A percentile compares a stretch with the other conserved stretches of the same genome.
These are phyloP conservation scores for Galago senegalensis DNA, from an alignment of 2,797 vertebrate genomes.

Conservation along the genomic window DNA sequence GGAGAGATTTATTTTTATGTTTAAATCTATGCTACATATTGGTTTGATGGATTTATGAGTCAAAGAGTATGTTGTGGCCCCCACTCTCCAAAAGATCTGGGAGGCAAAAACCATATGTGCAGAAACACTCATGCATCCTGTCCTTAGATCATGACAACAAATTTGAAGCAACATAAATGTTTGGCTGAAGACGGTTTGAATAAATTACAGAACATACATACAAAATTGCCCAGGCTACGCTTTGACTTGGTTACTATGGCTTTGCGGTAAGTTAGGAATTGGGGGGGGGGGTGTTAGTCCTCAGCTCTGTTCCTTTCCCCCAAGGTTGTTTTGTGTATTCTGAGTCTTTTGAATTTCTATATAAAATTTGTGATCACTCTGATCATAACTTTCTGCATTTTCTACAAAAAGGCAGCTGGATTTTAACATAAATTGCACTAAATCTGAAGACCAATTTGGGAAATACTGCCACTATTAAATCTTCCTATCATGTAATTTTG, in stretches of 20 bases:
- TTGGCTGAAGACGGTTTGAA: conserved; percentile 17
- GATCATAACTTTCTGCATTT: not conserved
- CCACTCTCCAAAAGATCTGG: not conserved
- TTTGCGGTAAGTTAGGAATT: not conserved
- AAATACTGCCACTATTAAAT: not conserved
- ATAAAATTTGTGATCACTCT: not conserved
- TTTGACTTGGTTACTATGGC: not conserved
- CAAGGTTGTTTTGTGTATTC: not conserved
- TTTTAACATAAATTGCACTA: not conserved
- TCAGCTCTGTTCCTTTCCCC: not conserved
- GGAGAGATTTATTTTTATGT: not conserved
- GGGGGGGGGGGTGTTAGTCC: not conserved
- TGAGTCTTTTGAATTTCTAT: not conserved
- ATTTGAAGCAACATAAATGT: not conserved
- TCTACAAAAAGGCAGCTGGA: not conserved
- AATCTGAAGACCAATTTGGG: not conserved
- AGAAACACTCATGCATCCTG: not conserved
- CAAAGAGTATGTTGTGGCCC: not conserved
- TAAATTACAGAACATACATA: not conserved
- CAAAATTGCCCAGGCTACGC: not conserved
- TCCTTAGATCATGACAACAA: not conserved
- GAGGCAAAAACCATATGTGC: not conserved
- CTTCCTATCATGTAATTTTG: not conserved
- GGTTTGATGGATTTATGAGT: not conserved
- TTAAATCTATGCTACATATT: not conserved